These are phyloP conservation scores for Pseudomugil tenellus DNA, from an alignment of 2,797 vertebrate species.

Conservation along the genomic window DNA sequence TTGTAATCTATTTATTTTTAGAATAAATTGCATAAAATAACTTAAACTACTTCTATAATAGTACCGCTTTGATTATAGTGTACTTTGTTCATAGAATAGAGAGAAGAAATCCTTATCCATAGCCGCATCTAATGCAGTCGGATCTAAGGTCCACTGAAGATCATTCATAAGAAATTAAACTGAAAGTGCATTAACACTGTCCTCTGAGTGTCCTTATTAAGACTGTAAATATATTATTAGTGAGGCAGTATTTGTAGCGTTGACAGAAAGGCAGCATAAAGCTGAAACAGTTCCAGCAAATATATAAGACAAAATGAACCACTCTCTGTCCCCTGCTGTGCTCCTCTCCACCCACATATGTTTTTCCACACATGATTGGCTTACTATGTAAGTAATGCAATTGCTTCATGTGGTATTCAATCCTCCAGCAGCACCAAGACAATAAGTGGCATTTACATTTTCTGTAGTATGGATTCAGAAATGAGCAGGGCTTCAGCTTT, in stretches of 20 bases:
- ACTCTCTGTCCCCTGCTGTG: slow-evolving; percentile 11
- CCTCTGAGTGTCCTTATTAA: slow-evolving; percentile 10
- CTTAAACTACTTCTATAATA: too few species aligned
- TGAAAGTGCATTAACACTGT: slow-evolving; percentile 14
- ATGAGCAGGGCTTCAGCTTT: slow-evolving; percentile 15
- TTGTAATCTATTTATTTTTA: too few species aligned
- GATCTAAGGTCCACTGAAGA: not conserved
- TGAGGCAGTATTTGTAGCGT: slow-evolving; percentile 21
- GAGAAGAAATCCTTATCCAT: not conserved
- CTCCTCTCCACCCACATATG: not conserved
- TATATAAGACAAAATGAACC: slow-evolving; percentile 27
- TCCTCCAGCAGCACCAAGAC: slow-evolving; percentile 32
- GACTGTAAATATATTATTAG: slow-evolving; percentile 8
- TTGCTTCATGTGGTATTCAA: slow-evolving; percentile 38
- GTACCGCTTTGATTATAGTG: not conserved
- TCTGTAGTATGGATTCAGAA: slow-evolving; percentile 58
- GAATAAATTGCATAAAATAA: too few species aligned
- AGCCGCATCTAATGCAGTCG: not conserved
- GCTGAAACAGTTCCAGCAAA: slow-evolving; percentile 33
- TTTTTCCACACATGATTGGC: slow-evolving; percentile 46
- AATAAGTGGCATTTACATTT: slow-evolving; percentile 53
- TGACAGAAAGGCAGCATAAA: slow-evolving; percentile 3
- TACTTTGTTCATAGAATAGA: not conserved
- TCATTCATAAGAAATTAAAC: not conserved
- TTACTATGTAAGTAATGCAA: slow-evolving; percentile 59